Evolutionary conservation across 30 jellyfish, hydroid and myxozoan genomes (phyloP).

Genomic region (Aurelia coerulea): DNA sequence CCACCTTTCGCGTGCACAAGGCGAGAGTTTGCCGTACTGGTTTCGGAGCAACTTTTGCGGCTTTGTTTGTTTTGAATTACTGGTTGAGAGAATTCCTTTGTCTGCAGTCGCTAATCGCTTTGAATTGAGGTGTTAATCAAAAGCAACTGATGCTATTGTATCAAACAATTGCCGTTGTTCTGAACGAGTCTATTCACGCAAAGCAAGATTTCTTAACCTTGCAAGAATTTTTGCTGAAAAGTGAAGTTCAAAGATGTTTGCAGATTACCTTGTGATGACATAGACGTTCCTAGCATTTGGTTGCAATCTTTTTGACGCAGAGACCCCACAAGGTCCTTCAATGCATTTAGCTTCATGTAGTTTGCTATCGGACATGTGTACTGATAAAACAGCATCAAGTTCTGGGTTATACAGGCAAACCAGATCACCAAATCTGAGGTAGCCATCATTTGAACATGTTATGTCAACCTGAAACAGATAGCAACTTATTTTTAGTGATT

Average conservation of each 20-base stretch:
- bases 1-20: no score
- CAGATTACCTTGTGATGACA: constrained; percentile 75
- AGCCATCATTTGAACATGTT: constrained; percentile 69
- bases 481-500: no score
- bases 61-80: no score
- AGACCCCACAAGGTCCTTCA: constrained; percentile 95
- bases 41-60: no score
- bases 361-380: constrained; percentile 82
- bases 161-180: no score
- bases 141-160: no score
- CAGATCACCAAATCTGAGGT: constrained; percentile 85
- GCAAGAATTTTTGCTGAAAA: not conserved
- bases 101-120: no score
- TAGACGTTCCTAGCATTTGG: constrained; percentile 90
- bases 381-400: constrained; percentile 72
- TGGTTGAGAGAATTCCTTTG: no score
- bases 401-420: constrained; percentile 80
- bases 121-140: no score
- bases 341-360: constrained; percentile 78
- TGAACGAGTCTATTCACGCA: no score
- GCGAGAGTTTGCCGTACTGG: no score
- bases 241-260: not conserved
- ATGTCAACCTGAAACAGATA: constrained; percentile 56
- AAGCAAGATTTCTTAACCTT: no score
- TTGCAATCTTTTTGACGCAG: constrained; percentile 79